Evolutionary conservation across 1,140 invertebrate species (phyloP), one percentile per base, ranked within the genome.

Genomic region (Arion vulgaris): DNA sequence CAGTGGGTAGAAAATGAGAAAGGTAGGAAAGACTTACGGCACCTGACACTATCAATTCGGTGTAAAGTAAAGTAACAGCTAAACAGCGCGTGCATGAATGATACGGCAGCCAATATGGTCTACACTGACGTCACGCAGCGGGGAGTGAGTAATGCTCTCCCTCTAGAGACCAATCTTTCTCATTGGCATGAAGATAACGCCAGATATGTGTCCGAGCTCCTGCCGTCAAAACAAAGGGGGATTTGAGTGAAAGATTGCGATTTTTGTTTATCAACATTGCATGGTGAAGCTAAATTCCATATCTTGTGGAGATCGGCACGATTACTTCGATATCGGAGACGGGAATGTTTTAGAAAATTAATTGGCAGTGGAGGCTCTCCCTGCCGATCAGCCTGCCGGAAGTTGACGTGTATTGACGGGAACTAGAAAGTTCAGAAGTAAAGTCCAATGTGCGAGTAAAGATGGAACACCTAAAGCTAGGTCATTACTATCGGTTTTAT

Each of bases 171-270:
- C 45, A 75, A 75, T 75, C 45, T 75, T 28, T 41, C 73, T 26
- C 45, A 32, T 11, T 32, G 32, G 15, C n/a, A 45, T 5, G 38
- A 75, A 75, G 73, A 75, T 75, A 75, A 75, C 9, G 17, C 73
- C 15, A 15, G 28, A 75, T 75, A 49, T 32, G 73, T 49, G 73
- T 32, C 49, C 38, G 41, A 38, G 11, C 26, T 32, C 7, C 73
- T 13, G 39, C 73, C 11, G 73, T 49, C 41, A 75, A 49, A 75
- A 75, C 41, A 49, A 45, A 75, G 73, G 28, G 69, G 69, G 38
- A 15, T 17, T 19, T 7, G n/a, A 17, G n/a, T 36, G 69, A 38
- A 17, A 36, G 34, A 71, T 71, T 36, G 38, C 69, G 2, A 62
- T 62, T 23, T 62, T 62, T 62, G 26, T n/a, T n/a, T 62, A n/a